Evolutionary conservation across 2,888 invertebrate species (phyloP), one percentile per base, ranked within the genome.

Genomic region (Escarpia spicata): DNA sequence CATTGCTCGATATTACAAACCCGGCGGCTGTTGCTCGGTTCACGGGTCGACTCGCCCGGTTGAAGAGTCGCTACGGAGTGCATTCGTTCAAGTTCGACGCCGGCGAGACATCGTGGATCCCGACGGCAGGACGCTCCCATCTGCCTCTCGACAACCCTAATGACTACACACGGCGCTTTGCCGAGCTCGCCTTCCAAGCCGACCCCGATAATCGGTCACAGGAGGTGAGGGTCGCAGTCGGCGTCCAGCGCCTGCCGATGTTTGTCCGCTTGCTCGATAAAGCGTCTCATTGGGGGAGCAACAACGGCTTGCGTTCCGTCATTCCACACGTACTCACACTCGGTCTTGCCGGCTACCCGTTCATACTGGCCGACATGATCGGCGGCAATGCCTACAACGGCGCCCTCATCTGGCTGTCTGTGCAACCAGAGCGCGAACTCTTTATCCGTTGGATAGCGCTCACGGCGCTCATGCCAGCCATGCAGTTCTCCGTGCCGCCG

Each of bases 341-440:
- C 44, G 96, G 96, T 31, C 97, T 99, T 43, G 98, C 99, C 94
- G 99, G 99, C 0, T 99, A 98, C 96, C 97, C 98, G 0, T 99
- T 99, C 95, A 97, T 99, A 91, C 98, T 99, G 97, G 98, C 99
- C 0, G 99, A 99, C 0, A 98, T 99, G 6, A 98, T 99, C 0
- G 99, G 99, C 0, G 99, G 96, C 1, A 98, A 98, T 93, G 96
- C 96, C n/a, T 93, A 95, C 90, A 37, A 52, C 19, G 90, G 45
- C 60, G 60, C 31, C 6, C n/a, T 75, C 10, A n/a, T 75, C 75
- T 75, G 75, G 75, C 75, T 75, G 75, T 4, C 75, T 26, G 75
- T 75, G 75, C 75, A 6, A n/a, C 93, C 94, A 31, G 93, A 95
- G 52, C 94, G 95, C 44, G 96, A 97, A 93, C 95, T 97, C 31